Evolutionary conservation across 1,140 invertebrate species (phyloP).

Genomic region (Drosophila kikkawai): DNA sequence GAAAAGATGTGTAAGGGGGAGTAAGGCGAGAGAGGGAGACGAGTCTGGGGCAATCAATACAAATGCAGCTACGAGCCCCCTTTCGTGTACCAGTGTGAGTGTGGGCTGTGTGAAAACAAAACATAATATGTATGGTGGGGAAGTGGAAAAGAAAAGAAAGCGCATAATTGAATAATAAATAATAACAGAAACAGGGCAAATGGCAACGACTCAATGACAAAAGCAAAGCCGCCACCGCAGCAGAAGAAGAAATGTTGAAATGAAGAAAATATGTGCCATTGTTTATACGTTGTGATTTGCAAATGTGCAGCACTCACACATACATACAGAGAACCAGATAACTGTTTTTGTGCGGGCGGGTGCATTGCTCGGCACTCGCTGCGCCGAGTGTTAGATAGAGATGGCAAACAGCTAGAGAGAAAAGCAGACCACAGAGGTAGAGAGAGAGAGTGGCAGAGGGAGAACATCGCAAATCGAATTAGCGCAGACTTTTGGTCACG

Average conservation of each 20-base stretch:
- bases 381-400: slow-evolving; percentile 21
- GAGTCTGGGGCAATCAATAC: slow-evolving; percentile 73
- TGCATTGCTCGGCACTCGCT: slow-evolving; percentile 66
- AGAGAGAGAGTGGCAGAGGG: slow-evolving; percentile 2
- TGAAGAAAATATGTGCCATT: slow-evolving; percentile 71
- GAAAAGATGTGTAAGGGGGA: slow-evolving; percentile 39
- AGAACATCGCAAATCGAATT: slow-evolving; percentile 63
- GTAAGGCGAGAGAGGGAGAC: slow-evolving; percentile 30
- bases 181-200: slow-evolving; percentile 74
- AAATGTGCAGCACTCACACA: slow-evolving; percentile 41
- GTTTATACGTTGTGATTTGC: slow-evolving; percentile 71
- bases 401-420: slow-evolving; percentile 21
- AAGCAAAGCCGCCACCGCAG: slow-evolving; percentile 52
- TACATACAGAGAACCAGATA: slow-evolving; percentile 39
- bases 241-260: slow-evolving; percentile 54
- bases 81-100: slow-evolving; percentile 23
- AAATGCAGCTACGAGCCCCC: slow-evolving; percentile 53
- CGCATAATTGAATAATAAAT: slow-evolving; percentile 82
- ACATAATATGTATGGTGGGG: slow-evolving; percentile 62
- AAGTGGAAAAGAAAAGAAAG: slow-evolving; percentile 64
- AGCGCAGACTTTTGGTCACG: slow-evolving; percentile 67
- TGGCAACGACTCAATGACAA: slow-evolving; percentile 69
- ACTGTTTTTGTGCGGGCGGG: slow-evolving; percentile 68
- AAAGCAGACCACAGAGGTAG: slow-evolving; percentile 15
- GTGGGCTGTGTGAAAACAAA: slow-evolving; percentile 69